phyloP scores from a whole-genome alignment of 2,113 vertebrate genomes.

The Atlantisia rogersi region DNA sequence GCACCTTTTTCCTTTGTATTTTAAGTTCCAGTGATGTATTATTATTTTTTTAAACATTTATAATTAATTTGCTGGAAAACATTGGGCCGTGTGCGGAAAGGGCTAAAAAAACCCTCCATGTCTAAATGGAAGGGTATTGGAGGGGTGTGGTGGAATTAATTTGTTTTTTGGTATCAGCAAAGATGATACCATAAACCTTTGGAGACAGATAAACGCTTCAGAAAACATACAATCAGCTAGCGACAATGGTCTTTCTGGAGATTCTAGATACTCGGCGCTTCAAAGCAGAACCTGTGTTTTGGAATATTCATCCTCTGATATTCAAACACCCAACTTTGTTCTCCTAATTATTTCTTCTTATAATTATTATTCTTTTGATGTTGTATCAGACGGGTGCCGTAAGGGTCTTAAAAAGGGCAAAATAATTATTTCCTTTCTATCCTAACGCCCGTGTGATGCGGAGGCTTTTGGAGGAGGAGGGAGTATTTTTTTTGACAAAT shows the following conservation, averaged over 20 bases:
- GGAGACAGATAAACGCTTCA: slow-evolving; percentile 26
- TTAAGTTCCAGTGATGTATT: neutral
- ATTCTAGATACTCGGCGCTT: slow-evolving; percentile 46
- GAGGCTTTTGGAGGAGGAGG: slow-evolving; percentile 24
- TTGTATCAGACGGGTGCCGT: slow-evolving; percentile 50
- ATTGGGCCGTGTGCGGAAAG: neutral
- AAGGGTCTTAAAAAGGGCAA: slow-evolving; percentile 58
- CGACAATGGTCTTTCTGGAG: slow-evolving; percentile 52
- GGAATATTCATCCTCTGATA: slow-evolving; percentile 44
- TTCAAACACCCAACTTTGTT: slow-evolving; percentile 54
- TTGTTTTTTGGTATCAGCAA: neutral
- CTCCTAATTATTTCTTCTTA: slow-evolving; percentile 49
- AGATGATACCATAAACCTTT: slow-evolving; percentile 23
- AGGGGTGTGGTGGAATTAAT: neutral
- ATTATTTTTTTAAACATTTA: neutral
- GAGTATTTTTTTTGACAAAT: slow-evolving; percentile 47
- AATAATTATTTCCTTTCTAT: slow-evolving; percentile 59
- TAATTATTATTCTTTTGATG: slow-evolving; percentile 55
- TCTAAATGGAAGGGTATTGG: neutral
- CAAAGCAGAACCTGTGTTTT: slow-evolving; percentile 55
- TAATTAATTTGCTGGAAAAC: neutral
- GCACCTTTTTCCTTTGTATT: neutral
- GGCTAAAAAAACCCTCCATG: neutral
- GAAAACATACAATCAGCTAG: slow-evolving; percentile 2
- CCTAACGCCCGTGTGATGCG: slow-evolving; percentile 11